phyloP scores from a whole-genome alignment of 2,888 invertebrate species.

The Oligia latruncula region DNA sequence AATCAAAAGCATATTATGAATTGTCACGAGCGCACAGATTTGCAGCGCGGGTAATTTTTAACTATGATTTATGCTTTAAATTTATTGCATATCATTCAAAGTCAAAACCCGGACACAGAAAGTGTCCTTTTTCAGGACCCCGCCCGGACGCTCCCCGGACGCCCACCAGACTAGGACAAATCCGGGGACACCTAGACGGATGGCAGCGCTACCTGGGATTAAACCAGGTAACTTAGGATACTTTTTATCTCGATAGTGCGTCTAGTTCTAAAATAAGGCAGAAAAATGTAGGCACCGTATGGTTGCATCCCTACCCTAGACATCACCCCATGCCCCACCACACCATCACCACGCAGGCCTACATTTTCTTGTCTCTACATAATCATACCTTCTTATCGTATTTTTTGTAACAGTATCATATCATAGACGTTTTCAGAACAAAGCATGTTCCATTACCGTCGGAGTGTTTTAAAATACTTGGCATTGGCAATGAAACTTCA shows the following conservation, averaged over 20 bases:
- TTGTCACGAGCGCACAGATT: too few species aligned
- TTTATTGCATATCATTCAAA: too few species aligned
- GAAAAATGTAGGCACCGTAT: neutral
- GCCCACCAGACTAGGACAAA: too few species aligned
- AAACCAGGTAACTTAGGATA: neutral
- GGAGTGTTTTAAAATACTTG: slow-evolving; percentile 30
- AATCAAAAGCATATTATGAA: too few species aligned
- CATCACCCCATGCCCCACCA: too few species aligned
- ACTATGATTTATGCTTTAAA: too few species aligned
- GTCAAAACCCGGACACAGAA: too few species aligned
- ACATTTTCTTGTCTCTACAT: neutral
- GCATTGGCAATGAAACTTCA: slow-evolving; percentile 56
- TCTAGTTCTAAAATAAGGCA: neutral
- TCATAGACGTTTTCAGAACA: slow-evolving; percentile 15
- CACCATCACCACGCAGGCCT: too few species aligned
- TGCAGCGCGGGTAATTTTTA: too few species aligned
- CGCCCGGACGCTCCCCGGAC: too few species aligned
- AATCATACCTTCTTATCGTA: neutral
- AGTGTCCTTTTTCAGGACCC: too few species aligned
- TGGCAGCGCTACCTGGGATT: neutral
- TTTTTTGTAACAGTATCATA: neutral
- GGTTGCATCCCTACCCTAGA: neutral
- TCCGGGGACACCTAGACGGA: too few species aligned
- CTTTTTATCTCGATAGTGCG: neutral
- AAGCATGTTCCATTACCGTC: slow-evolving; percentile 7